Base-by-base conservation (phyloP, 2,797 vertebrate genomes). In the Eospalax fontanierii region DNA sequence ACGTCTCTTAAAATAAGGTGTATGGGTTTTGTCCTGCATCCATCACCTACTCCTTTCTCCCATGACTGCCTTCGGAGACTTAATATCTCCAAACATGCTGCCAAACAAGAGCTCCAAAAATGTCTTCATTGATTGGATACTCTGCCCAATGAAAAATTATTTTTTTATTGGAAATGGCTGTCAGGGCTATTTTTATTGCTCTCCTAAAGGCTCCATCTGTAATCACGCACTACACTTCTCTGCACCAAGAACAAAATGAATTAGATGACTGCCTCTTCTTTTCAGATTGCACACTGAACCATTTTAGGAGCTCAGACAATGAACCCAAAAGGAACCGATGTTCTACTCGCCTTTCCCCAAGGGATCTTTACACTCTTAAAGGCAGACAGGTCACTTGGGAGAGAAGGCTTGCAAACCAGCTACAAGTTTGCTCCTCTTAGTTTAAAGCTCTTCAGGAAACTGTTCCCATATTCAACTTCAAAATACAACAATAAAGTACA, bases 1-100 rank as follows among this genome's bases (percentile, higher is more conserved):
- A 89, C 89, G 26, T 93, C 88, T 96, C 43, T 95, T 96, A 94
- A 96, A 97, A 94, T 9, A 40, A 95, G 78, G 76, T 43, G 54
- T 94, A 90, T 97, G 54, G 2, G 24, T 90, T 90, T 40, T 50
- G 89, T 85, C 33, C 57, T 11, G n/a, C 75, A 59, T 33, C 0
- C 81, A 73, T 80, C 68, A 75, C 0, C 16, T 6, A 50, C 14
- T 1, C 40, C 2, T 19, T 0, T 65, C 24, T 81, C 78, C 80
- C 57, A 10, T 61, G 61, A 28, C 79, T 4, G 11, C 14, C 9
- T 76, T 85, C 19, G 30, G 66, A 97, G 18, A 4, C 90, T 57
- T 63, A 40, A 1, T 10, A 76, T 6, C 68, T 63, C 76, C 33
- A 78, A 91, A 82, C 0, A 74, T 43, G 70, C 38, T 85, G 59